These are phyloP conservation scores for Andrena praecox DNA, from an alignment of 2,888 invertebrate species.

Conservation along the genomic window DNA sequence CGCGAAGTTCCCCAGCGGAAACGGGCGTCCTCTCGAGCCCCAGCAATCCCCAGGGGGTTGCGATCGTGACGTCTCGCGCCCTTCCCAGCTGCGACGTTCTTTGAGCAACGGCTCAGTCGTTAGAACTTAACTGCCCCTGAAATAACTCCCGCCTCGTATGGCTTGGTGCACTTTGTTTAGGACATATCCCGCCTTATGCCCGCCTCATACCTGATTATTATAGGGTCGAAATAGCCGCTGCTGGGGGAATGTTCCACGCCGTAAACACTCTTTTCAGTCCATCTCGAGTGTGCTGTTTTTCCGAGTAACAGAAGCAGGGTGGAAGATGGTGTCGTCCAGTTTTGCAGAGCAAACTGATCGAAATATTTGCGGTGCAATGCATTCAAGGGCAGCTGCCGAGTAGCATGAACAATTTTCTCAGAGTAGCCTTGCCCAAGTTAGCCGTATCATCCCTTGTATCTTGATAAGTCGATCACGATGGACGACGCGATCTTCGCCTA, in stretches of 20 bases:
- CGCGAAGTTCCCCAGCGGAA: conserved; percentile 32
- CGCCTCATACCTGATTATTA: conserved; percentile 39
- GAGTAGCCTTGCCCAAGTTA: not conserved
- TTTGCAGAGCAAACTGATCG: no score
- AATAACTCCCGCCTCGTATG: conserved; percentile 43
- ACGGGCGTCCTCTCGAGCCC: conserved; percentile 32
- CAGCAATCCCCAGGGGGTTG: conserved; percentile 24
- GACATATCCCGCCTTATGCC: conserved; percentile 9
- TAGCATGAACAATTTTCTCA: not conserved
- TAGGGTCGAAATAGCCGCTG: not conserved
- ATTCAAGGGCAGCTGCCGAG: no score
- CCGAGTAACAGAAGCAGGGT: no score
- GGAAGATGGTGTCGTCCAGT: no score
- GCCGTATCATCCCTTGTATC: not conserved
- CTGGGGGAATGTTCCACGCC: not conserved
- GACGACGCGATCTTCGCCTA: conserved; percentile 21
- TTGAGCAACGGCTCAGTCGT: conserved; percentile 36
- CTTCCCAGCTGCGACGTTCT: conserved; percentile 1
- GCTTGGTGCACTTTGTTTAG: conserved; percentile 49
- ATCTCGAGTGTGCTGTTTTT: not conserved
- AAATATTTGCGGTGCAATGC: no score
- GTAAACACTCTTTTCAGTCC: not conserved
- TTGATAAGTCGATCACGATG: conserved; percentile 31
- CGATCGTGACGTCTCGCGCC: conserved; percentile 34
- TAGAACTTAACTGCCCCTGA: conserved; percentile 54